Conservation (phyloP, 2,888 invertebrate genomes). For the Odontocolon sp. region DNA sequence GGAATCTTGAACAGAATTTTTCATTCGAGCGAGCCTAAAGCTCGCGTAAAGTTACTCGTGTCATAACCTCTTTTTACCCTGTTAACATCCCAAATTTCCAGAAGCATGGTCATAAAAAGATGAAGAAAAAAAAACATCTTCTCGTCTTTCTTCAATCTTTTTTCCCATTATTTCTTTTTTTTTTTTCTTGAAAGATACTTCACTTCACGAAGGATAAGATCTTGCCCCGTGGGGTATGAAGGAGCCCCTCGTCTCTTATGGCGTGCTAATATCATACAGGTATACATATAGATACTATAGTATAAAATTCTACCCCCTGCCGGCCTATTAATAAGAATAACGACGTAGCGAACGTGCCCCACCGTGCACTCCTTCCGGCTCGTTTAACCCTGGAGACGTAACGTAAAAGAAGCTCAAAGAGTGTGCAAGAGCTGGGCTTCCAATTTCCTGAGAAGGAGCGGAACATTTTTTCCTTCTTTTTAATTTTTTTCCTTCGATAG, state of each 20-base stretch:
- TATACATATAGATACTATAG: constrained; percentile 5
- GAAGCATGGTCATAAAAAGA: not conserved
- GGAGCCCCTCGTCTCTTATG: constrained; percentile 1
- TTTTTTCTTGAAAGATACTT: not conserved
- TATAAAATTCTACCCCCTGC: constrained; percentile 65
- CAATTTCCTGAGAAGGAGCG: constrained; percentile 42
- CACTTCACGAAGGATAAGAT: not conserved
- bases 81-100: not conserved
- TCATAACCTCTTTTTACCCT: not conserved
- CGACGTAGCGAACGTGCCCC: constrained; percentile 53
- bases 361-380: constrained; percentile 20
- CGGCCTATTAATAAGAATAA: constrained; percentile 76
- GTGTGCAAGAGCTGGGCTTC: constrained; percentile 48
- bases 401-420: constrained; percentile 53
- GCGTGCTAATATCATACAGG: not conserved
- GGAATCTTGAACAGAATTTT: no score
- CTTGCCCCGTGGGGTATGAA: not conserved
- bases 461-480: not conserved
- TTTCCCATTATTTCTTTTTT: not conserved
- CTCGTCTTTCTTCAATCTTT: not conserved
- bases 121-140: no score
- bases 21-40: not conserved
- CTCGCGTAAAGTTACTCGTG: no score
- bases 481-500: constrained; percentile 1
- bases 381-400: constrained; percentile 32